phyloP scores from a whole-genome alignment of 2,797 vertebrate genomes.

The Columba guinea region DNA sequence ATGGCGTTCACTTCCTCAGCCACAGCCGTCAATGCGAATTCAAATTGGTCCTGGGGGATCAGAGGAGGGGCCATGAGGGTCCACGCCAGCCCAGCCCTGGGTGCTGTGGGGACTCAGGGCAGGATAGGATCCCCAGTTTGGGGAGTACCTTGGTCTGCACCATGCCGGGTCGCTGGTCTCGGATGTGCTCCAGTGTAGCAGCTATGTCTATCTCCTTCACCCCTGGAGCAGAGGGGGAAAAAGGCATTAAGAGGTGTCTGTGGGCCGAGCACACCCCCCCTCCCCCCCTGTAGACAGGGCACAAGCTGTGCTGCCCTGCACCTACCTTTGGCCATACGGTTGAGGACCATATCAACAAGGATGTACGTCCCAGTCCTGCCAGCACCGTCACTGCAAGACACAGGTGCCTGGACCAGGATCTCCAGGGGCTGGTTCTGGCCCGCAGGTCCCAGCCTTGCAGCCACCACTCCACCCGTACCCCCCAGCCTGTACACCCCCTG shows the following conservation, averaged over 20 bases:
- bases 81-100: accelerated
- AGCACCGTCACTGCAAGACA: constrained; percentile 87
- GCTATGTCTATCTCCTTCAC: constrained; percentile 99
- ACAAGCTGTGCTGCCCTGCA: neutral
- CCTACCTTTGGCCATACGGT: constrained; percentile 98
- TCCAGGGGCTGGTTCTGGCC: neutral
- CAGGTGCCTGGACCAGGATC: neutral
- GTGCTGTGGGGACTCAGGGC: neutral
- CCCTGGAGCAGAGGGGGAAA: constrained; percentile 72
- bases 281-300: accelerated
- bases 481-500: neutral
- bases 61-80: neutral
- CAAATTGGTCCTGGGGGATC: constrained; percentile 91
- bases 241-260: neutral
- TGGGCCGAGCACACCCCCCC: accelerated
- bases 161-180: constrained; percentile 93
- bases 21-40: constrained; percentile 95
- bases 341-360: constrained; percentile 97
- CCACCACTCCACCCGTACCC: too few species aligned
- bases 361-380: constrained; percentile 93
- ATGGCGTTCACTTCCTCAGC: constrained; percentile 98
- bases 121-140: neutral
- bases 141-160: constrained; percentile 91
- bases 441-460: neutral
- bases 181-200: constrained; percentile 93